Evolutionary conservation across 1,140 invertebrate genomes (phyloP), one percentile per base, ranked within the genome.

Genomic region (Tetraneura akinire): DNA sequence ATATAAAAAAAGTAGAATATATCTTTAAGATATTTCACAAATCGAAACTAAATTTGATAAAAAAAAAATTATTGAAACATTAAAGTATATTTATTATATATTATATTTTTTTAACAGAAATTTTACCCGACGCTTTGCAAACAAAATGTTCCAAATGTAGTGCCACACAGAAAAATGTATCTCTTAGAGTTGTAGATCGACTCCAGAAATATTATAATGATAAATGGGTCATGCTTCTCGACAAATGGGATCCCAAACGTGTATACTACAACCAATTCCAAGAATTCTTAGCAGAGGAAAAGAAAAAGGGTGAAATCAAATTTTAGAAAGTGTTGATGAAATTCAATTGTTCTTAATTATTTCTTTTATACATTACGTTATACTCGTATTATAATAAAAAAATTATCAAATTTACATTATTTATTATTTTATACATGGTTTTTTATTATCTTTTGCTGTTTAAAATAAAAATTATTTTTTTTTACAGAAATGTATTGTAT

Each of bases 81-180:
- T n/a, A n/a, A n/a, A n/a, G n/a, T n/a, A n/a, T n/a, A n/a, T n/a
- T n/a, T 0, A 66, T 8, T 73, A 13, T 53, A 32, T 9, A n/a
- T 53, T 51, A 53, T n/a, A 71, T 55, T 51, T 29, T 29, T 42
- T 62, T 57, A 45, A 21, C 53, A 82, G 81, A 73, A 62, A 80
- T 80, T 70, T 55, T 82, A 49, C 82, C 82, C 3, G 90, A 91
- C 45, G 91, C 90, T 0, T 81, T 92, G 11, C 85, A 88, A 82
- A 90, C 88, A 0, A 88, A 87, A 9, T 92, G 91, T 81, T 81
- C 80, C 14, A 91, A 91, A 84, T 92, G 91, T 81, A 89, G 87
- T 42, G 86, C 89, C 5, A 86, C 85, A 26, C 91, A 92, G 81
- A 86, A 85, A 51, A 82, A 86, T 1, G 87, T 87, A n/a, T 84